These are phyloP conservation scores for Colaptes auratus DNA, from an alignment of 2,113 vertebrate species.

Conservation along the genomic window DNA sequence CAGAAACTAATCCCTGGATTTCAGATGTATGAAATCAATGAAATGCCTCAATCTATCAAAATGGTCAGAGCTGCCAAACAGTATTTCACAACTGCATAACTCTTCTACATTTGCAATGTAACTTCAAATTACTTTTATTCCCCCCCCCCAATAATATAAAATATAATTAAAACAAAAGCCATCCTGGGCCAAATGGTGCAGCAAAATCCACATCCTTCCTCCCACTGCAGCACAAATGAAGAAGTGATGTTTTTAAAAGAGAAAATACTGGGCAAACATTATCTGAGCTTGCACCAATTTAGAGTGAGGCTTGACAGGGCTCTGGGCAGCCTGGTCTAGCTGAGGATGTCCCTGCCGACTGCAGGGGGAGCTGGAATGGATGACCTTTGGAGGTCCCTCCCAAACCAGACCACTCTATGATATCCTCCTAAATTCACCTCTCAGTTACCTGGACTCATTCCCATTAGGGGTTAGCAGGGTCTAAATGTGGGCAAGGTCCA, in stretches of 20 bases:
- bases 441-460: background rate
- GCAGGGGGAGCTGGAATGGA: no score
- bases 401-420: no score
- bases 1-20: conserved; percentile 59
- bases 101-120: background rate
- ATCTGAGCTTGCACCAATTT: background rate
- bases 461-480: background rate
- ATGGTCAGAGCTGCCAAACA: background rate
- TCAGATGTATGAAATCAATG: conserved; percentile 51
- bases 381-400: no score
- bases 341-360: no score
- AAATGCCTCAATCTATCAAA: conserved; percentile 14
- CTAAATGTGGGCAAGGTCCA: background rate
- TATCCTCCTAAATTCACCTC: background rate
- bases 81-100: background rate
- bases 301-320: no score
- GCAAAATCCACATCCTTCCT: background rate
- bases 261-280: background rate
- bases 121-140: background rate
- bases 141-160: background rate
- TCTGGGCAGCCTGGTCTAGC: no score
- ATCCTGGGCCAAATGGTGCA: background rate
- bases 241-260: background rate
- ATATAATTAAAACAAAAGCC: background rate
- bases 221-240: background rate